phyloP scores from a whole-genome alignment of 2,888 invertebrate species.

The Zygogramma bicolorata region DNA sequence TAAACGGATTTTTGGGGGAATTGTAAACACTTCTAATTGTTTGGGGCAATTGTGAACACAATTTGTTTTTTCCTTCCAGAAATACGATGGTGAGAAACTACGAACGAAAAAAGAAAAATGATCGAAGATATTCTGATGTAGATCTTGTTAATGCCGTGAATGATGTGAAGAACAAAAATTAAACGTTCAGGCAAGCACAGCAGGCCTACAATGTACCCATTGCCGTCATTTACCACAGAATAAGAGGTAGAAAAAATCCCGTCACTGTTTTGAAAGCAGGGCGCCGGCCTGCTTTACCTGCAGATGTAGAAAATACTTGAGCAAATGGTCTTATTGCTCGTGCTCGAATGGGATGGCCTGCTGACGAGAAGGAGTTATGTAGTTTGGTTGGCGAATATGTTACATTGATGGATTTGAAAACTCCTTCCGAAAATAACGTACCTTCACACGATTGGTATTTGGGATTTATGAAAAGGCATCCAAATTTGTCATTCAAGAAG shows the following conservation, averaged over 20 bases:
- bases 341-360: conserved; percentile 22
- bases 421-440: neutral
- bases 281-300: conserved; percentile 11
- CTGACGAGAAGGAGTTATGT: conserved; percentile 21
- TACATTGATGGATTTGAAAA: neutral
- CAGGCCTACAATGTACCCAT: too few species aligned
- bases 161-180: too few species aligned
- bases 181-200: too few species aligned
- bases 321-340: conserved; percentile 18
- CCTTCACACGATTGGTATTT: conserved; percentile 20
- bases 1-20: neutral
- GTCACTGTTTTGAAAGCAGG: conserved; percentile 5
- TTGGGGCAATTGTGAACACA: neutral
- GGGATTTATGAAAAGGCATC: conserved; percentile 24
- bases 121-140: neutral
- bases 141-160: neutral
- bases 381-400: neutral
- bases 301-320: conserved; percentile 16
- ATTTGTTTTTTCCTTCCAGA: neutral
- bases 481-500: conserved; percentile 13
- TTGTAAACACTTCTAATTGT: neutral
- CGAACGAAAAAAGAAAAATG: neutral
- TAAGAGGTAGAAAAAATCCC: conserved; percentile 17
- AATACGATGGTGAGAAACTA: neutral
- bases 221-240: too few species aligned